These are phyloP conservation scores for Perccottus glenii DNA, from an alignment of 2,113 vertebrate genomes.

Conservation along the genomic window DNA sequence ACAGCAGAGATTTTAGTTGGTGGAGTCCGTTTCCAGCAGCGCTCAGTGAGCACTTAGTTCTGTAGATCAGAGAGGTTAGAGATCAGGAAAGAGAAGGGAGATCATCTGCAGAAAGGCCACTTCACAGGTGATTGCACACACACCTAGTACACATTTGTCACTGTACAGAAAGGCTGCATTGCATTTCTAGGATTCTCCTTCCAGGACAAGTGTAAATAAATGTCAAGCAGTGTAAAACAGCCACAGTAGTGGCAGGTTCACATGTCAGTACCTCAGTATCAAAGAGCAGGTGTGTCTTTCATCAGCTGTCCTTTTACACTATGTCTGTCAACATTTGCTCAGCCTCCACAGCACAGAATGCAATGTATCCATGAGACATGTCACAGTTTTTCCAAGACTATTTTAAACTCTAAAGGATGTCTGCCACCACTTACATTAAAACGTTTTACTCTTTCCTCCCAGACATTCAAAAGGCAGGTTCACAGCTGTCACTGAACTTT, in stretches of 20 bases:
- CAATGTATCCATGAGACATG: conserved; percentile 11
- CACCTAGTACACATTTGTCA: conserved; percentile 11
- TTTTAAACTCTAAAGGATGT: conserved; percentile 34
- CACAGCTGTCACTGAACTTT: conserved; percentile 17
- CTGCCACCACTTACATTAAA: conserved; percentile 9
- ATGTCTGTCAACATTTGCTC: conserved; percentile 14
- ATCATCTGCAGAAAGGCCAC: conserved; percentile 50
- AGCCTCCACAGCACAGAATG: conserved; percentile 23
- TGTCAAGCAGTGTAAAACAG: conserved; percentile 21
- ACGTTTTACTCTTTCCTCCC: conserved; percentile 29
- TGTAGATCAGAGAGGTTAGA: conserved; percentile 37
- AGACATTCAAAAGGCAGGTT: conserved; percentile 17
- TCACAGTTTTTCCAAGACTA: conserved; percentile 13
- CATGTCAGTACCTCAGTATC: conserved; percentile 18
- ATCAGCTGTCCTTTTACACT: conserved; percentile 34
- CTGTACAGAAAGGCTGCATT: not conserved
- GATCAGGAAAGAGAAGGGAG: conserved; percentile 29
- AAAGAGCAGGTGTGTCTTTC: conserved; percentile 28
- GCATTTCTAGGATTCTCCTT: conserved; percentile 9
- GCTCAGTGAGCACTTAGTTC: conserved; percentile 11
- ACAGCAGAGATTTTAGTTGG: conserved; percentile 19
- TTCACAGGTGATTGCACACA: conserved; percentile 31
- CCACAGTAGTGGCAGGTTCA: not conserved
- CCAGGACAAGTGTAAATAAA: conserved; percentile 33
- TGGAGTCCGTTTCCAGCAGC: conserved; percentile 25